Conservation (phyloP, 1,140 invertebrate species). For the Neocloeon triangulifer region DNA sequence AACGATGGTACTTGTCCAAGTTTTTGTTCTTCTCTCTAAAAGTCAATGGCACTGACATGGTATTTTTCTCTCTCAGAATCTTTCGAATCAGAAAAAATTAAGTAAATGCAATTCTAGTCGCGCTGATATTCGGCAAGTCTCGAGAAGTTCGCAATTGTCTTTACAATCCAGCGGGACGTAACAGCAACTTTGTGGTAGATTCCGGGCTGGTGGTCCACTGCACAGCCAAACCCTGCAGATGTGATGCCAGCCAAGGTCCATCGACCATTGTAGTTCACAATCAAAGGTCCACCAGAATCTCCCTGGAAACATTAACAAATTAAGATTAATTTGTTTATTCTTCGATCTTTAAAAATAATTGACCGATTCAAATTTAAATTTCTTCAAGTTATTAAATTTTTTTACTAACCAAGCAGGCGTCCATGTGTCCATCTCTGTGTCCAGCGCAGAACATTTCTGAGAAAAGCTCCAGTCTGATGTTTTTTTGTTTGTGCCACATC, state of each 20-base stretch:
- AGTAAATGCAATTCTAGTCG: too few relatives aligned
- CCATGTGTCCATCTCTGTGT: slow-evolving; percentile 54
- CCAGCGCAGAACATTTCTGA: slow-evolving; percentile 68
- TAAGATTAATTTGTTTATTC: too few relatives aligned
- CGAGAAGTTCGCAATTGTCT: too few relatives aligned
- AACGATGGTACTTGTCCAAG: too few relatives aligned
- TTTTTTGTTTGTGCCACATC: slow-evolving; percentile 53
- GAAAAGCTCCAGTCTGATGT: slow-evolving; percentile 46
- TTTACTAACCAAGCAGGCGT: slow-evolving; percentile 49
- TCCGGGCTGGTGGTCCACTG: slow-evolving; percentile 63
- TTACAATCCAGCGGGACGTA: slow-evolving; percentile 44
- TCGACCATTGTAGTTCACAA: slow-evolving; percentile 33
- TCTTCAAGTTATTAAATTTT: too few relatives aligned
- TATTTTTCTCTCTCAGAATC: too few relatives aligned
- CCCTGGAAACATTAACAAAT: slow-evolving; percentile 25
- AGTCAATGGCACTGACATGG: too few relatives aligned
- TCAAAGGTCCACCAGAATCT: slow-evolving; percentile 62
- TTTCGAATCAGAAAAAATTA: too few relatives aligned
- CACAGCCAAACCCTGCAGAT: slow-evolving; percentile 66
- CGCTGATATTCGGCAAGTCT: too few relatives aligned
- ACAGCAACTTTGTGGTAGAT: slow-evolving; percentile 57
- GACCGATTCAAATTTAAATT: too few relatives aligned
- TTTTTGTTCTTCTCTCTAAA: too few relatives aligned
- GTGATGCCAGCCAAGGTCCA: slow-evolving; percentile 69
- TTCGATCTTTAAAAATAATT: too few relatives aligned